Percentiles rank a stretch among this genome's conserved stretches.
Conservation (phyloP, 2,888 invertebrate genomes). For the Luperina nickerlii region DNA sequence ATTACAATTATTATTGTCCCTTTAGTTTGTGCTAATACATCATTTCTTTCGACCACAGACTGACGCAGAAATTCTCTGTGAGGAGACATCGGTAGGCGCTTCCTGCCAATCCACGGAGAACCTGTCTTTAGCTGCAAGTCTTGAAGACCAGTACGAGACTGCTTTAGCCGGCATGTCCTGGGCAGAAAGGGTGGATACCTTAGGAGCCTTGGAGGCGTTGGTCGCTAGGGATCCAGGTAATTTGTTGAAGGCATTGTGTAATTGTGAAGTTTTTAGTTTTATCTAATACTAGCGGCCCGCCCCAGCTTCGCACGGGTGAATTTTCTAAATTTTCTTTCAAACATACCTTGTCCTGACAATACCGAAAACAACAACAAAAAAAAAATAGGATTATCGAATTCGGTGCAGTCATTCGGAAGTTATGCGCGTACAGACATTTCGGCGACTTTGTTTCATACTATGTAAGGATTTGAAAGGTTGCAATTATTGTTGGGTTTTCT, state of each 20-base stretch:
- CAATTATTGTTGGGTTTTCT: no score
- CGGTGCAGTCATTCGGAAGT: no score
- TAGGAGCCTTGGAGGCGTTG: constrained; percentile 94
- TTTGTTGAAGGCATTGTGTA: neutral
- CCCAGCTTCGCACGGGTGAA: no score
- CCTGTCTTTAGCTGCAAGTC: constrained; percentile 77
- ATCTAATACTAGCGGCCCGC: no score
- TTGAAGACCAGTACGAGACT: constrained; percentile 93
- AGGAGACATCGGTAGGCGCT: constrained; percentile 75
- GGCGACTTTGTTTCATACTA: no score
- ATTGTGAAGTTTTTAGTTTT: neutral
- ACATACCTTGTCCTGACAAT: no score
- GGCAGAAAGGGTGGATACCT: constrained; percentile 95
- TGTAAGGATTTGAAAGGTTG: no score
- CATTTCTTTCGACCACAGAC: constrained; percentile 79
- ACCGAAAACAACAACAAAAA: no score
- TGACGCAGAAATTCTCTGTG: constrained; percentile 91
- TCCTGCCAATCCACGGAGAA: constrained; percentile 70
- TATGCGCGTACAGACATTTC: no score
- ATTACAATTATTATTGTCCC: neutral
- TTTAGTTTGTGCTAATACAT: neutral
- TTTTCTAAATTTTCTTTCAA: no score
- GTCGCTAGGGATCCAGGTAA: constrained; percentile 96
- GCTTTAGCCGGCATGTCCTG: constrained; percentile 94
- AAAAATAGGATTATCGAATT: no score